Percentiles rank a stretch among this genome's conserved stretches.
These are phyloP conservation scores for Planococcus citri DNA, from an alignment of 1,140 invertebrate species.

Conservation along the genomic window DNA sequence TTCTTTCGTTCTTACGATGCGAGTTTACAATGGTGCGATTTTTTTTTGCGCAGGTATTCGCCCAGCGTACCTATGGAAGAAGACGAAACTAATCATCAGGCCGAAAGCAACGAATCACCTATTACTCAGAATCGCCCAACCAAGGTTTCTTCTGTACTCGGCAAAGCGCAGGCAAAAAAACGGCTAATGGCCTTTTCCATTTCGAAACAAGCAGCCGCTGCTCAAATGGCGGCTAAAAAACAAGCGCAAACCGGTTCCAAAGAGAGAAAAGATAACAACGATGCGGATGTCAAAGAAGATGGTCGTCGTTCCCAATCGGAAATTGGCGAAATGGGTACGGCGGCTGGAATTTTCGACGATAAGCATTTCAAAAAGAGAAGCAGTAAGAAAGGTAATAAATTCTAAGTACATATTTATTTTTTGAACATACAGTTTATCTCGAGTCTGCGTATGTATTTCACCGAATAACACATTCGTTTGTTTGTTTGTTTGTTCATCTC, in stretches of 20 bases:
- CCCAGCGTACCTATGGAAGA: conserved; percentile 1
- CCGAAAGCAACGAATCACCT: not conserved
- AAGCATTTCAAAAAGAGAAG: not conserved
- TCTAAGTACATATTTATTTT: not conserved
- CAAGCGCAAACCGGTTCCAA: conserved; percentile 12
- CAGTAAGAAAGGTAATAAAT: not conserved
- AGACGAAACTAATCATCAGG: not conserved
- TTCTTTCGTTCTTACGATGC: too few species aligned
- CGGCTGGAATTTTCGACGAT: not conserved
- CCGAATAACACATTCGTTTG: too few species aligned
- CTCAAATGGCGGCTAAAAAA: conserved; percentile 21
- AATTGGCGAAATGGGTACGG: conserved; percentile 10
- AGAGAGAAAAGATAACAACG: conserved; percentile 20
- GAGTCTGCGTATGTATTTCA: not conserved
- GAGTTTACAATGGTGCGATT: too few species aligned
- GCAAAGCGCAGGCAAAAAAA: conserved; percentile 33
- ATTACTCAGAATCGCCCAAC: not conserved
- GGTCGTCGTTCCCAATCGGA: conserved; percentile 14
- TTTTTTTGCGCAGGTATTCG: conserved; percentile 13
- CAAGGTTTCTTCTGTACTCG: conserved; percentile 26
- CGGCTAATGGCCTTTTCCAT: conserved; percentile 33
- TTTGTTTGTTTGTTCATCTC: too few species aligned
- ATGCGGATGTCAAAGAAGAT: conserved; percentile 12
- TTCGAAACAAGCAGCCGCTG: conserved; percentile 29
- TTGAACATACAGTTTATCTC: too few species aligned